Base-by-base conservation (phyloP, 2,797 vertebrate species). In the Anguilla megastoma region DNA sequence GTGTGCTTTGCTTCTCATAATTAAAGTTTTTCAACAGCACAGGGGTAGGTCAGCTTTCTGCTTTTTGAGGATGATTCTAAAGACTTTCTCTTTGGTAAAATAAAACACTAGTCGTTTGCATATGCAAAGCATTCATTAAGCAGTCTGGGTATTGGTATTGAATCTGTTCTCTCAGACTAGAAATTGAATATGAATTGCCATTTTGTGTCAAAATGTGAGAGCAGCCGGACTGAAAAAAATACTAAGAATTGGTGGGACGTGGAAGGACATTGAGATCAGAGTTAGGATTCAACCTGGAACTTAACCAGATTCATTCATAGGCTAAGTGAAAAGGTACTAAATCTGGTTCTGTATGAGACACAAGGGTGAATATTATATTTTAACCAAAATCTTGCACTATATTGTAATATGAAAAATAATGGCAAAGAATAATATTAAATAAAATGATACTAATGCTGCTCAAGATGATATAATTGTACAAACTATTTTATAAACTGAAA, bases 61-160 rank as follows among this genome's bases (percentile, higher is more conserved):
- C 6, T 74, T 74, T 45, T 16, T n/a, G 18, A n/a, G n/a, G 16
- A 45, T 84, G 27, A 87, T 84, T 45, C 45, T 30, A 52, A 54
- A 60, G 12, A 56, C 48, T 82, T 36, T 79, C 66, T 58, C 58
- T 41, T 82, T n/a, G 36, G 80, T 56, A 48, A 87, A 60, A 83
- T 60, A 74, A 87, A 45, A 58, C 18, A 41, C 54, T 58, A 24
- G 3, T 79, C 30, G 56, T 87, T 52, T 63, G 24, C 79, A 60
- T 45, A 45, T 41, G 24, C n/a, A 69, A 12, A 1, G 66, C 7
- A 69, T 71, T 71, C 63, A n/a, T 66, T 66, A 24, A 27, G n/a
- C 5, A 66, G 63, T 24, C 24, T 6, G n/a, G n/a, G 63, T 66
- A 27, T 27, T 66, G 63, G 21, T 66, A 27, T n/a, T 66, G 63